phyloP scores from a whole-genome alignment of 1,140 invertebrate genomes.

The Thereuonema tuberculata region DNA sequence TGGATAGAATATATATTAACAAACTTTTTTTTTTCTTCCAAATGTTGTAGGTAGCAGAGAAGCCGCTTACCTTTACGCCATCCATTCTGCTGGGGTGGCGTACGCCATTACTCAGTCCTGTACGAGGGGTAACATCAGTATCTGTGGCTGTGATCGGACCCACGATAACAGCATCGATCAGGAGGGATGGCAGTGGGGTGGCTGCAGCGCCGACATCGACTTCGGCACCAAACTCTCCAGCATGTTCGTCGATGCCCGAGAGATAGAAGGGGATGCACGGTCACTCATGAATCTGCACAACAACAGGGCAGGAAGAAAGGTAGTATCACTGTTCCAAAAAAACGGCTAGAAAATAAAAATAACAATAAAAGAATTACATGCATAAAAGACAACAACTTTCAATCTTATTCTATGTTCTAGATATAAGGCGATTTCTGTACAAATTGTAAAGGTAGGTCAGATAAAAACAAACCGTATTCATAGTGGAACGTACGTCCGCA shows the following conservation, averaged over 20 bases:
- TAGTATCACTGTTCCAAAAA: too few relatives aligned
- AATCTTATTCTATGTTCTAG: too few relatives aligned
- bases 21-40: too few relatives aligned
- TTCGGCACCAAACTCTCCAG: constrained; percentile 62
- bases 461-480: too few relatives aligned
- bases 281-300: constrained; percentile 95
- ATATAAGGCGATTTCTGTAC: too few relatives aligned
- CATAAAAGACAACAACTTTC: too few relatives aligned
- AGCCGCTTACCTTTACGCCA: constrained; percentile 81
- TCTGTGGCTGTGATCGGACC: constrained; percentile 64
- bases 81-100: constrained; percentile 76
- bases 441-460: too few relatives aligned
- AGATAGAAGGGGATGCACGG: constrained; percentile 65
- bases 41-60: constrained; percentile 59
- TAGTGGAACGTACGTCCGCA: too few relatives aligned
- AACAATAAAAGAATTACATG: too few relatives aligned
- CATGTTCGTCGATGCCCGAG: constrained; percentile 67
- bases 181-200: constrained; percentile 65
- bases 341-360: too few relatives aligned
- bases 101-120: constrained; percentile 82
- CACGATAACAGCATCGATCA: constrained; percentile 19
- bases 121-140: constrained; percentile 68
- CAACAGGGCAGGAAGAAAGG: constrained; percentile 84
- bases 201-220: constrained; percentile 65
- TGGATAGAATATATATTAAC: too few relatives aligned